Conservation (phyloP, 2,113 vertebrate genomes). For the Neodon shergylaensis region DNA sequence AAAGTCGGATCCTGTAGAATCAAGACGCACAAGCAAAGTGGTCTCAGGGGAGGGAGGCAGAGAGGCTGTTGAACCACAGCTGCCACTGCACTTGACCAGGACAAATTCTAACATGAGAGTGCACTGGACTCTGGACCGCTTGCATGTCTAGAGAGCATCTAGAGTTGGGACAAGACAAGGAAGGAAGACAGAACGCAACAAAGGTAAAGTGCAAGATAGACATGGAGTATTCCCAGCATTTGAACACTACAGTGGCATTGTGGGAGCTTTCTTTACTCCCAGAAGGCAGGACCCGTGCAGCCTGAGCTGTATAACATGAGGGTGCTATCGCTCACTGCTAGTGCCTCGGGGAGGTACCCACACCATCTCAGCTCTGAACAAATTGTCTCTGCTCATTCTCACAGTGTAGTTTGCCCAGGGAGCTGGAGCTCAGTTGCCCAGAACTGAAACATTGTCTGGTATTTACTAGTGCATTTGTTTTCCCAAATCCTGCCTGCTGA, state of each 20-base stretch:
- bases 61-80: not conserved
- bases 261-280: not conserved
- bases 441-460: not conserved
- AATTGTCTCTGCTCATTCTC: fast-evolving
- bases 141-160: not conserved
- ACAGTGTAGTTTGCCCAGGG: not conserved
- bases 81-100: not conserved
- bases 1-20: not conserved
- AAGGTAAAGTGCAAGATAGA: not conserved
- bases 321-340: fast-evolving
- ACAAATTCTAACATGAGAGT: not conserved
- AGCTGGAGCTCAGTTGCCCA: not conserved
- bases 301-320: fast-evolving
- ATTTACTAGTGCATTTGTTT: not conserved
- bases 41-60: fast-evolving
- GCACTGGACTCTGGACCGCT: no score
- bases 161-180: not conserved
- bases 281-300: fast-evolving
- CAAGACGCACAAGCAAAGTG: not conserved
- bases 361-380: fast-evolving
- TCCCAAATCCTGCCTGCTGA: not conserved
- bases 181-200: not conserved
- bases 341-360: fast-evolving
- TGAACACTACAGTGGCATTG: fast-evolving
- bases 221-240: fast-evolving